phyloP scores from a whole-genome alignment of 2,888 invertebrate species.

The Coenonympha arcania region DNA sequence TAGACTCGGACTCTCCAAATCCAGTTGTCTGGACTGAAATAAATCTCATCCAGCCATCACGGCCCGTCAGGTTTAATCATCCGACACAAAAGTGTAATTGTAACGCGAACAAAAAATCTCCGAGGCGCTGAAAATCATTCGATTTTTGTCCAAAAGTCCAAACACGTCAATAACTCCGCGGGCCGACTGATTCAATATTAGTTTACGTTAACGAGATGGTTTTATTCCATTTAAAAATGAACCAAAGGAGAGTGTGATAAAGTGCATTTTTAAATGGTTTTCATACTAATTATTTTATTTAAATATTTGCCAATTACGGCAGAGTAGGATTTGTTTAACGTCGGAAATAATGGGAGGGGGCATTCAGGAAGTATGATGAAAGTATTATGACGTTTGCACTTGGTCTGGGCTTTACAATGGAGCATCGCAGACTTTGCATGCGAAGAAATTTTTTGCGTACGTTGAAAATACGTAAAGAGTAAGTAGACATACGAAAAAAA shows the following conservation, averaged over 20 bases:
- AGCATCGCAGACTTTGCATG: not conserved
- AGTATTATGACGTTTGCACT: conserved; percentile 5
- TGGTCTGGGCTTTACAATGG: not conserved
- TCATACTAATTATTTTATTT: conserved; percentile 50
- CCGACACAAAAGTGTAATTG: conserved; percentile 6
- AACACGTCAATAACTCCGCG: conserved; percentile 59
- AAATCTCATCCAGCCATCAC: not conserved
- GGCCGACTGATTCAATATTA: conserved; percentile 55
- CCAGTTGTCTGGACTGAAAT: too few relatives aligned
- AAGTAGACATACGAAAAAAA: too few relatives aligned
- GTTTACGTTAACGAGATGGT: conserved; percentile 55
- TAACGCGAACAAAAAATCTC: conserved; percentile 16
- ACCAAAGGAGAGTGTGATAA: conserved; percentile 21
- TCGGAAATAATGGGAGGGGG: conserved; percentile 28
- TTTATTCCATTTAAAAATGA: conserved; percentile 22
- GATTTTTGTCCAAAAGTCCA: conserved; percentile 55
- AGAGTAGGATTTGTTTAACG: conserved; percentile 40
- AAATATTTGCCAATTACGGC: conserved; percentile 58
- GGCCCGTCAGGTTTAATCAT: not conserved
- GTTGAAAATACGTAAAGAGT: too few relatives aligned
- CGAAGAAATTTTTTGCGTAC: too few relatives aligned
- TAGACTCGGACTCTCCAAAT: too few relatives aligned
- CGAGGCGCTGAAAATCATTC: conserved; percentile 32
- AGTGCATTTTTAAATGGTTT: conserved; percentile 24
- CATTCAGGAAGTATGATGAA: conserved; percentile 6